Conservation (phyloP, 1,140 invertebrate species). For the Orius insidiosus region DNA sequence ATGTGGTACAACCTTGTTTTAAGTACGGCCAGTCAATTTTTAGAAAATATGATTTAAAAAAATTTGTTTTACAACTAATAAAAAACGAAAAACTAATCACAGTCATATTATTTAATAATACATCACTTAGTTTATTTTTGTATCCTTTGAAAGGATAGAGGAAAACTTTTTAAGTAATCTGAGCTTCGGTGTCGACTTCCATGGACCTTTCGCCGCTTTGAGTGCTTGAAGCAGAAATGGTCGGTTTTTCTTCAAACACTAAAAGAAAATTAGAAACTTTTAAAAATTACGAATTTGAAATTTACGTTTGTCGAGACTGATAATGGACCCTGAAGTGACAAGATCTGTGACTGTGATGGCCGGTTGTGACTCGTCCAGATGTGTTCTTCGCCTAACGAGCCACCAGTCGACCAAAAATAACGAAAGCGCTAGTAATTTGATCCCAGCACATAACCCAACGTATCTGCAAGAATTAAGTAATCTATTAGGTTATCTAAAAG, state of each 20-base stretch:
- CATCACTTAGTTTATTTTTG: not conserved
- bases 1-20: constrained; percentile 1
- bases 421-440: constrained; percentile 70
- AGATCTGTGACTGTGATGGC: constrained; percentile 56
- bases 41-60: not conserved
- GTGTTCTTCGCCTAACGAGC: constrained; percentile 54
- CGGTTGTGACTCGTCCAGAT: constrained; percentile 51
- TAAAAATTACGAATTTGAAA: too few relatives aligned
- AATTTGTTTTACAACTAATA: not conserved
- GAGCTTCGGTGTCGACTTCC: constrained; percentile 10
- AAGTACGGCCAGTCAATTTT: constrained; percentile 6
- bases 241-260: constrained; percentile 47
- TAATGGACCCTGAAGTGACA: constrained; percentile 56
- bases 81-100: constrained; percentile 4
- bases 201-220: constrained; percentile 12
- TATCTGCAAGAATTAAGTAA: constrained; percentile 49
- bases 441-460: constrained; percentile 74
- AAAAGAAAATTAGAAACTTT: too few relatives aligned
- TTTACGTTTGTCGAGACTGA: constrained; percentile 71
- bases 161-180: constrained; percentile 1
- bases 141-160: not conserved
- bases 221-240: constrained; percentile 19
- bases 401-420: constrained; percentile 82
- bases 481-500: too few relatives aligned
- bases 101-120: constrained; percentile 1